These are phyloP conservation scores for Coptodon rendalli DNA, from an alignment of 2,113 vertebrate genomes.

Conservation along the genomic window DNA sequence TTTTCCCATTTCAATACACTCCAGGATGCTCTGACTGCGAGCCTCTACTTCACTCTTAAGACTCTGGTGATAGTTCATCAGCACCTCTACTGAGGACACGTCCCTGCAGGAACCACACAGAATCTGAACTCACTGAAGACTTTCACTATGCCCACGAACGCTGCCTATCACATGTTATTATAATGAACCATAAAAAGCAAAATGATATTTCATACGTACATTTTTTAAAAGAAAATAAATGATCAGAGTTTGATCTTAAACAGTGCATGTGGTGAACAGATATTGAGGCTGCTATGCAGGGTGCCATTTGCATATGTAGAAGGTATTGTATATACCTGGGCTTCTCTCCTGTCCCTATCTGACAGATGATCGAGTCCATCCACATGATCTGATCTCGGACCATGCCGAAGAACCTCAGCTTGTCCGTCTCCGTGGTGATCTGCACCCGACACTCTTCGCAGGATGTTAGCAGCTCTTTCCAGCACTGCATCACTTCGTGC, in stretches of 20 bases:
- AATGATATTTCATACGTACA: neutral
- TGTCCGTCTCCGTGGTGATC: conserved; percentile 86
- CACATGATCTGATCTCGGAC: conserved; percentile 85
- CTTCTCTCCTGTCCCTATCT: conserved; percentile 87
- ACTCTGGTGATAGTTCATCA: conserved; percentile 94
- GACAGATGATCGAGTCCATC: conserved; percentile 89
- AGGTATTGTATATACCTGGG: conserved; percentile 76
- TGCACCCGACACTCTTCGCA: conserved; percentile 90
- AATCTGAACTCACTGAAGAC: neutral
- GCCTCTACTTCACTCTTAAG: conserved; percentile 90
- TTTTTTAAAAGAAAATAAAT: neutral
- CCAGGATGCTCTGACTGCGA: conserved; percentile 68
- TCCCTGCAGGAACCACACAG: conserved; percentile 73
- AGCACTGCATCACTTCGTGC: conserved; percentile 84
- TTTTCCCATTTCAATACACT: conserved; percentile 90
- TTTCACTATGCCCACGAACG: fast-evolving
- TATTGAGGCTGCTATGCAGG: neutral
- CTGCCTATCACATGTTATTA: neutral
- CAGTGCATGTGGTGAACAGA: neutral
- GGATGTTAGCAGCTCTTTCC: conserved; percentile 87
- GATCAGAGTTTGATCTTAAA: neutral
- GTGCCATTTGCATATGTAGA: fast-evolving
- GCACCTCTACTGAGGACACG: conserved; percentile 89
- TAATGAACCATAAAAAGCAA: neutral
- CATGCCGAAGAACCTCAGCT: conserved; percentile 82